Conservation (phyloP, 2,797 vertebrate species). For the Nyctalus aviator region DNA sequence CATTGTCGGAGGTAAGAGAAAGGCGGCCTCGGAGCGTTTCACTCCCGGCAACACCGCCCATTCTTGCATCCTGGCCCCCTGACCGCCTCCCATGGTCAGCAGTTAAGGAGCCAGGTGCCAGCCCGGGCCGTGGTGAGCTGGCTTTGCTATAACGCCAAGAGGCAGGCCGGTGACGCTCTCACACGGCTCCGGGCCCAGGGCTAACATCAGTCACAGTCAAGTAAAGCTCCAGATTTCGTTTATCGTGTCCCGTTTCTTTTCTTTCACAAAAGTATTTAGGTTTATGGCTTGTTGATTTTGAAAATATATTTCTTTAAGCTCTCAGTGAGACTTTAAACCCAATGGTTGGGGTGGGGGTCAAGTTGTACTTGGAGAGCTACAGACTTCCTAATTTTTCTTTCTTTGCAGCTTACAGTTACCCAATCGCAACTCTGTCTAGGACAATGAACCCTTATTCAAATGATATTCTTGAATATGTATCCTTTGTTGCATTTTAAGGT, state of each 20-base stretch:
- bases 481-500: conserved; percentile 86
- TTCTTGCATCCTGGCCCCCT: background rate
- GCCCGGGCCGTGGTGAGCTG: background rate
- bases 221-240: background rate
- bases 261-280: conserved; percentile 1
- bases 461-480: conserved; percentile 96
- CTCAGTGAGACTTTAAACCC: conserved; percentile 29
- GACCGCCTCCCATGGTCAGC: background rate
- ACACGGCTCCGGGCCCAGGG: background rate
- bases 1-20: conserved; percentile 92
- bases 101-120: background rate
- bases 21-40: background rate
- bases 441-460: conserved; percentile 96
- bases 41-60: background rate
- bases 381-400: conserved; percentile 60
- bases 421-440: conserved; percentile 92
- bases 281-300: conserved; percentile 37
- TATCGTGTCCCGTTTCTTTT: background rate
- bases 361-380: background rate
- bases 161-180: background rate
- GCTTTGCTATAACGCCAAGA: background rate
- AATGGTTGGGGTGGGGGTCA: background rate
- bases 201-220: background rate
- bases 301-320: conserved; percentile 54
- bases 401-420: conserved; percentile 93